These are phyloP conservation scores for Oxygymnocypris stewartii DNA, from an alignment of 2,113 vertebrate species.

Conservation along the genomic window DNA sequence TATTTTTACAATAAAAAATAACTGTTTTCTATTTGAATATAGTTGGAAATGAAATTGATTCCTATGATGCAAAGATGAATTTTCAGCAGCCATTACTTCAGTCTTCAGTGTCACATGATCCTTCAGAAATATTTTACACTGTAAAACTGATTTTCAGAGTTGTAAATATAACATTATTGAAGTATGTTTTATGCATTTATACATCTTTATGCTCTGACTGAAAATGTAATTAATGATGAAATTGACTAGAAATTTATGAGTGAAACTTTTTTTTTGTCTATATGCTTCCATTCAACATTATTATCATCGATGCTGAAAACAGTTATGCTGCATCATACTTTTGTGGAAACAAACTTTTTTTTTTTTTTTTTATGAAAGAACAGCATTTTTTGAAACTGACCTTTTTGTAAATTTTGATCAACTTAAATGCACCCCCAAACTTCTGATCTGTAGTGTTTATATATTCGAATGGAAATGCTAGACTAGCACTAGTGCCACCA, in stretches of 20 bases:
- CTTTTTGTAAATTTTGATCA: neutral
- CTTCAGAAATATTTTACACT: neutral
- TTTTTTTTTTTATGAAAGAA: neutral
- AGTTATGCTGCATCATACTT: neutral
- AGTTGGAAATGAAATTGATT: neutral
- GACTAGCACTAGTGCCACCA: neutral
- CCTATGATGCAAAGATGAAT: neutral
- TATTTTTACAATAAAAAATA: neutral
- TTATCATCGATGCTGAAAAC: neutral
- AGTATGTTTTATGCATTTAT: neutral
- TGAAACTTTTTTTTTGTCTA: too few relatives aligned
- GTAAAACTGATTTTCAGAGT: too few relatives aligned
- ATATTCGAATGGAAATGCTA: neutral
- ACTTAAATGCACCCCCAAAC: neutral
- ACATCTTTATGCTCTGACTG: too few relatives aligned
- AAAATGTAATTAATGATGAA: too few relatives aligned
- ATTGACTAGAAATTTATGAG: too few relatives aligned
- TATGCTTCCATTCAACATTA: neutral
- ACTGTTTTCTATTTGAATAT: neutral
- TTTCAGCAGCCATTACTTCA: neutral
- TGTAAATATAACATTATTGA: neutral
- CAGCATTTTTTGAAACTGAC: neutral
- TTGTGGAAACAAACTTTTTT: neutral
- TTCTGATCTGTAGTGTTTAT: neutral
- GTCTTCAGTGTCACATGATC: neutral